These are phyloP conservation scores for Polymixis flavicincta DNA, from an alignment of 2,888 invertebrate species.

Conservation along the genomic window DNA sequence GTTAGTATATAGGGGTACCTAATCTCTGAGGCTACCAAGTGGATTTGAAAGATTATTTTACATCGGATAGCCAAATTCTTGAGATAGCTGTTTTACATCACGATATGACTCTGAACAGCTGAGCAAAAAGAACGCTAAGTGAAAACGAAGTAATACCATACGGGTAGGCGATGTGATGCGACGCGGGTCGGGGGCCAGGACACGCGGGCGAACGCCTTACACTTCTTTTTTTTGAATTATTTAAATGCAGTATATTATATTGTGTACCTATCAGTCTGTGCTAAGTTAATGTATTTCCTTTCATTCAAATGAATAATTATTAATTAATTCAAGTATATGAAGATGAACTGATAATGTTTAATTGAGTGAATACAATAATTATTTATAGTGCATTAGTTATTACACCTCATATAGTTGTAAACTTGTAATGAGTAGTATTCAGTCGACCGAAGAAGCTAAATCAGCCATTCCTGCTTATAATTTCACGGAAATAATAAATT, in stretches of 20 bases:
- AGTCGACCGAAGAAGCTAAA: conserved; percentile 8
- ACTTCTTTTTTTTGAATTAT: not conserved
- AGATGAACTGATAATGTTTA: conserved; percentile 1
- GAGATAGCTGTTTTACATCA: too few species aligned
- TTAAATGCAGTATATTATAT: not conserved
- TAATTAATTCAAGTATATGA: not conserved
- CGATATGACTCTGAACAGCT: too few species aligned
- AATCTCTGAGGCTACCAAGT: too few species aligned
- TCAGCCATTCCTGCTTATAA: not conserved
- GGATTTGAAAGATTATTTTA: too few species aligned
- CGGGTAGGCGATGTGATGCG: too few species aligned
- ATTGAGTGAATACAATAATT: conserved; percentile 3
- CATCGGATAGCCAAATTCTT: too few species aligned
- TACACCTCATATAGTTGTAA: not conserved
- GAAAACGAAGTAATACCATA: too few species aligned
- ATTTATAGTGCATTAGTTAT: not conserved
- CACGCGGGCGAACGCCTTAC: too few species aligned
- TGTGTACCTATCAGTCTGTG: not conserved
- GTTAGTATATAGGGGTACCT: too few species aligned
- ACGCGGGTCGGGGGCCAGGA: too few species aligned
- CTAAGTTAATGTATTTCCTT: not conserved
- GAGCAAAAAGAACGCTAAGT: too few species aligned
- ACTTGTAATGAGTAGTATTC: not conserved
- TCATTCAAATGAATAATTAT: not conserved
- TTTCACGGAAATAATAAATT: conserved; percentile 42